Percentiles rank a stretch among this genome's conserved stretches.
Evolutionary conservation across 2,797 vertebrate genomes (phyloP).

Genomic region (Oryzias dopingdopingensis): DNA sequence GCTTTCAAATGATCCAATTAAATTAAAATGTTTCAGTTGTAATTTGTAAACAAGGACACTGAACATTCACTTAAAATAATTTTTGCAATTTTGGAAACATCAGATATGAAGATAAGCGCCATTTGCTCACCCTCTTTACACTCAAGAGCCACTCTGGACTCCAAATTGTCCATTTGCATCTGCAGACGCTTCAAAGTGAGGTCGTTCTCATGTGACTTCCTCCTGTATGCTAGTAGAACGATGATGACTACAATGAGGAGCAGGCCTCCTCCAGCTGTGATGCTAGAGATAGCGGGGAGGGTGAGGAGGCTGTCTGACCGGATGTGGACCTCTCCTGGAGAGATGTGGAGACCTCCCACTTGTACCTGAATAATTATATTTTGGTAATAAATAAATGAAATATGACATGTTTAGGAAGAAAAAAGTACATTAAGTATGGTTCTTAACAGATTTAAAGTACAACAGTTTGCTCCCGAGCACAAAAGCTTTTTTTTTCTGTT

Average conservation of each 20-base stretch:
- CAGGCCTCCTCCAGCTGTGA: conserved; percentile 89
- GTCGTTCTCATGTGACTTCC: conserved; percentile 93
- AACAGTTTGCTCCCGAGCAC: conserved; percentile 4
- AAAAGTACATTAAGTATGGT: background rate
- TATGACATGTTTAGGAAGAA: background rate
- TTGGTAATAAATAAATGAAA: too few species aligned
- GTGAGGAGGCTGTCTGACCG: conserved; percentile 90
- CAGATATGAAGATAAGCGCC: background rate
- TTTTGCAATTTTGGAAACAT: background rate
- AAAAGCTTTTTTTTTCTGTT: conserved; percentile 23
- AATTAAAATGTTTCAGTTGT: too few species aligned
- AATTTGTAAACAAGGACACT: too few species aligned
- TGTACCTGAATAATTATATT: conserved; percentile 77
- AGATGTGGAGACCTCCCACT: conserved; percentile 90
- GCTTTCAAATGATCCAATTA: too few species aligned
- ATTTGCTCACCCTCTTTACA: conserved; percentile 89
- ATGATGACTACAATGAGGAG: conserved; percentile 92
- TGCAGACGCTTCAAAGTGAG: conserved; percentile 94
- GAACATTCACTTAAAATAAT: too few species aligned
- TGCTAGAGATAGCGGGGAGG: conserved; percentile 90
- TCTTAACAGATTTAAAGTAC: background rate
- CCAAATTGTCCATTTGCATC: conserved; percentile 99
- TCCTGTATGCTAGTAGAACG: conserved; percentile 92
- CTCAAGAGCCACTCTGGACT: conserved; percentile 94
- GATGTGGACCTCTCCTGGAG: conserved; percentile 90